These are phyloP conservation scores for Pseudanteris insignis DNA, from an alignment of 2,888 invertebrate species.

Conservation along the genomic window DNA sequence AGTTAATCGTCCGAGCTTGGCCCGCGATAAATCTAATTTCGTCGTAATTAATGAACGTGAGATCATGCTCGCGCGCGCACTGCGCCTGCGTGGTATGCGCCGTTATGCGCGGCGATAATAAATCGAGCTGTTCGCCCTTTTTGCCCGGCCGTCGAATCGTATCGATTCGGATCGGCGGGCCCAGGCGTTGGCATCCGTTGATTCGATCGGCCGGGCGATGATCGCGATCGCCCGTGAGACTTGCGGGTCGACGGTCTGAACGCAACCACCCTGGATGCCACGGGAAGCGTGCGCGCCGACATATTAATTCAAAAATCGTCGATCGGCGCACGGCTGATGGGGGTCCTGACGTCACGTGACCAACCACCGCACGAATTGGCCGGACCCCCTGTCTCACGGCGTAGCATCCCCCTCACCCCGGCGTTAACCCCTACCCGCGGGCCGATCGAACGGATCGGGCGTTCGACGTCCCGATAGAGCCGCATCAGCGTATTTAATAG, in stretches of 20 bases:
- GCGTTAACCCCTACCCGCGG: slow-evolving; percentile 15
- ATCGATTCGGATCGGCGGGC: slow-evolving; percentile 36
- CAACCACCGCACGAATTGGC: slow-evolving; percentile 47
- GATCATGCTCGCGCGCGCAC: too few relatives aligned
- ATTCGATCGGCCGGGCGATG: slow-evolving; percentile 22
- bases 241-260: slow-evolving; percentile 7
- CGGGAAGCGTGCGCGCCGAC: slow-evolving; percentile 24
- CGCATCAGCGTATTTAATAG: slow-evolving; percentile 66
- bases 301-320: slow-evolving; percentile 40
- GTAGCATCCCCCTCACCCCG: too few relatives aligned
- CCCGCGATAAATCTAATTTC: slow-evolving; percentile 33
- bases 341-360: slow-evolving; percentile 36
- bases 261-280: slow-evolving; percentile 40
- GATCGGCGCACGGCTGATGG: too few relatives aligned
- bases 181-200: slow-evolving; percentile 43
- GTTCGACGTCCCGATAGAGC: slow-evolving; percentile 58
- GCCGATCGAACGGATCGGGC: slow-evolving; percentile 42
- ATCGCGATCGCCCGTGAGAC: slow-evolving; percentile 33
- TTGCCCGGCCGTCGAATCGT: slow-evolving; percentile 40
- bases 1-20: too few relatives aligned
- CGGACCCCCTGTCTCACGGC: slow-evolving; percentile 38
- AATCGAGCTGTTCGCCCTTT: slow-evolving; percentile 42
- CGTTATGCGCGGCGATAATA: slow-evolving; percentile 29
- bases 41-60: slow-evolving; percentile 28
- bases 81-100: slow-evolving; percentile 17